These are phyloP conservation scores for Neosilurus mollespiculum DNA, from an alignment of 2,797 vertebrate genomes.

Conservation along the genomic window DNA sequence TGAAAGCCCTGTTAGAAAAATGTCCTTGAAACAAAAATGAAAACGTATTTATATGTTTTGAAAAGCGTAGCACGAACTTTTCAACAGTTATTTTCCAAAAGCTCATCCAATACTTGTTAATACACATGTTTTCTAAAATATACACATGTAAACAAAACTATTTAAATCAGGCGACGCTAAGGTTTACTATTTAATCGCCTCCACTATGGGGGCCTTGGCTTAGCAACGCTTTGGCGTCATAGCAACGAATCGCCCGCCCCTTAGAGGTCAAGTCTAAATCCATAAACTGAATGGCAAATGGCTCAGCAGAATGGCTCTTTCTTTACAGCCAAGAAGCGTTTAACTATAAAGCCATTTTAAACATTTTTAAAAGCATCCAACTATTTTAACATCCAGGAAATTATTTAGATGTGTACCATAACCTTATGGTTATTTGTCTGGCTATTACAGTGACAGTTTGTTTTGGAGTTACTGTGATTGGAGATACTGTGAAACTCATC, in stretches of 20 bases:
- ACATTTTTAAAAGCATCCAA: too few species aligned
- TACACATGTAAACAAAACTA: neutral
- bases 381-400: neutral
- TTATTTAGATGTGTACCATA: neutral
- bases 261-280: neutral
- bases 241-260: constrained; percentile 35
- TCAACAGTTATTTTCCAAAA: neutral
- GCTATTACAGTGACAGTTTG: neutral
- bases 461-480: neutral
- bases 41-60: neutral
- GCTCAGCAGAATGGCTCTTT: neutral
- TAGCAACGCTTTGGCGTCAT: constrained; percentile 45
- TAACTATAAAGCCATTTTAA: neutral
- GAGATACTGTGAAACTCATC: neutral
- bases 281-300: neutral
- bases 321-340: neutral
- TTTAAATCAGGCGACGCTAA: constrained; percentile 43
- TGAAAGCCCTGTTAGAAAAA: constrained; percentile 31
- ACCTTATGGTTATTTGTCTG: neutral
- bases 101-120: neutral
- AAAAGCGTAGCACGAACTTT: neutral
- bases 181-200: constrained; percentile 15
- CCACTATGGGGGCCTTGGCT: constrained; percentile 33
- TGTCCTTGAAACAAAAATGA: neutral
- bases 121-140: neutral